Conservation (phyloP, 2,888 invertebrate genomes). For the Lochmaea crataegi region DNA sequence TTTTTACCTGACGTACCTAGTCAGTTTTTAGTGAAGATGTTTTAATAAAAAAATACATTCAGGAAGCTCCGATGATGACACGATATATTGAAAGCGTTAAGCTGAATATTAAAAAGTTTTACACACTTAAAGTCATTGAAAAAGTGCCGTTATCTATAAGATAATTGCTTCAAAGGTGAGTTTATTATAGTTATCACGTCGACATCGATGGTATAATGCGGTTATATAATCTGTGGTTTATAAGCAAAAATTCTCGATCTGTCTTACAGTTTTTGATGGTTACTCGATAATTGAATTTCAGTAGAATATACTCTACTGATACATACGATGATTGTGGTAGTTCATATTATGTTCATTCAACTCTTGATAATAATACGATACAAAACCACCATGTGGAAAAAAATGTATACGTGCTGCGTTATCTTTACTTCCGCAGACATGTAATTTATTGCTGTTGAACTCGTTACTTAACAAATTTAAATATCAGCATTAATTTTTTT, state of each 20-base stretch:
- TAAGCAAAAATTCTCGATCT: no score
- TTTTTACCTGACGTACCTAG: no score
- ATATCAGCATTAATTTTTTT: background rate
- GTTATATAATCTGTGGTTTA: background rate
- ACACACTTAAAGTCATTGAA: background rate
- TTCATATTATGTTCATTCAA: conserved; percentile 37
- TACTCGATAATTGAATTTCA: background rate
- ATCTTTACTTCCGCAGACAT: conserved; percentile 19
- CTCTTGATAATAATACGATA: conserved; percentile 31
- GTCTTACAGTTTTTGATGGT: background rate
- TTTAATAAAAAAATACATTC: no score
- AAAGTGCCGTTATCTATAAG: background rate
- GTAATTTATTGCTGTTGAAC: conserved; percentile 5
- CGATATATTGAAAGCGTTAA: no score
- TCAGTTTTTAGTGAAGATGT: no score
- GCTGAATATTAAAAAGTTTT: no score
- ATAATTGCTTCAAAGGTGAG: background rate
- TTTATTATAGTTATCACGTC: background rate
- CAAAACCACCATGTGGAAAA: conserved; percentile 34
- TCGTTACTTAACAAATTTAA: background rate
- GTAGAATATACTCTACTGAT: background rate
- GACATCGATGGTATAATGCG: background rate
- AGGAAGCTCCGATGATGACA: no score
- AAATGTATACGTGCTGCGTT: conserved; percentile 24
- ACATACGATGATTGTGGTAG: background rate